These are phyloP conservation scores for Ptilodon capucinus DNA, from an alignment of 2,888 invertebrate species.

Conservation along the genomic window DNA sequence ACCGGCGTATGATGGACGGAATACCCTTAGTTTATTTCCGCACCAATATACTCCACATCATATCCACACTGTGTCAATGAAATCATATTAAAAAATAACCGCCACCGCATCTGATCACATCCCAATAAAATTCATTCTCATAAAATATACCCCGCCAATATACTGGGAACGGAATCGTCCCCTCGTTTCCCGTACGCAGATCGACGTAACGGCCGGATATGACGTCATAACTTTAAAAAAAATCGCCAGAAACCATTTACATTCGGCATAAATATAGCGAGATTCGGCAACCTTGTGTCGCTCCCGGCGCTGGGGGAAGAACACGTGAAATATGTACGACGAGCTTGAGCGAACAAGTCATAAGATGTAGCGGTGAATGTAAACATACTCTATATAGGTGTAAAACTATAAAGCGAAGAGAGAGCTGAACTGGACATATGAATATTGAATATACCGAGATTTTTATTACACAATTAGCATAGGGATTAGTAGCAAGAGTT, in stretches of 20 bases:
- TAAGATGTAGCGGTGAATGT: constrained; percentile 12
- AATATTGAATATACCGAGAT: too few relatives aligned
- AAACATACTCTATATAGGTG: too few relatives aligned
- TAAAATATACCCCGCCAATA: not conserved
- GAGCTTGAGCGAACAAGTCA: constrained; percentile 7
- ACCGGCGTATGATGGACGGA: not conserved
- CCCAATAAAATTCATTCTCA: not conserved
- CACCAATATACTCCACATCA: too few relatives aligned
- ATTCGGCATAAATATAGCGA: constrained; percentile 41
- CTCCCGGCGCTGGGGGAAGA: constrained; percentile 27
- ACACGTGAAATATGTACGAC: constrained; percentile 43
- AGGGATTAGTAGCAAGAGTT: too few relatives aligned
- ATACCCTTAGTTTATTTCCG: too few relatives aligned
- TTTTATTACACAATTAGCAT: too few relatives aligned
- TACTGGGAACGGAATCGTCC: not conserved
- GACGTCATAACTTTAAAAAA: constrained; percentile 44
- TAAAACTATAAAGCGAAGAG: too few relatives aligned
- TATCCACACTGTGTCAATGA: too few relatives aligned
- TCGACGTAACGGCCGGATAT: constrained; percentile 24
- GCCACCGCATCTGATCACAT: not conserved
- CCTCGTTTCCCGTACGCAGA: not conserved
- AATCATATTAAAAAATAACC: too few relatives aligned
- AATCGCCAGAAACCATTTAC: constrained; percentile 36
- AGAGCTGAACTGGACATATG: too few relatives aligned
- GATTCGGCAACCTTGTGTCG: constrained; percentile 36